A percentile compares a stretch with the other conserved stretches of the same genome.
Conservation (phyloP, 2,113 vertebrate species). For the Sturnira hondurensis region DNA sequence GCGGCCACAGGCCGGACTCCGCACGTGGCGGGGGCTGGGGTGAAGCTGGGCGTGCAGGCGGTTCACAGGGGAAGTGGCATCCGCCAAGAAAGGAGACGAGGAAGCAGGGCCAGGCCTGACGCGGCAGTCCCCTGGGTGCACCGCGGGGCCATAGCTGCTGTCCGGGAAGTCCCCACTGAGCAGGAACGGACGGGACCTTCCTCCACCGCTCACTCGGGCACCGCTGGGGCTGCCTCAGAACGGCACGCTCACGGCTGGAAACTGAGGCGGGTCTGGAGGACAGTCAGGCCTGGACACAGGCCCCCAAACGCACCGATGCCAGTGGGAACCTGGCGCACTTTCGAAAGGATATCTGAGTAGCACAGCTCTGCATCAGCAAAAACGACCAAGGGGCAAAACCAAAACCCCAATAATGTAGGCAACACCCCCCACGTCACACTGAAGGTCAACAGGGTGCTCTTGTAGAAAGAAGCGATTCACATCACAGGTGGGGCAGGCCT, state of each 20-base stretch:
- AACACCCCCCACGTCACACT: not conserved
- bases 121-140: not conserved
- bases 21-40: not conserved
- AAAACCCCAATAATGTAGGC: not conserved
- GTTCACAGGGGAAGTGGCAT: not conserved
- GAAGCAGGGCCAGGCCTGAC: not conserved
- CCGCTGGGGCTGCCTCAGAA: not conserved
- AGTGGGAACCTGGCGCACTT: not conserved
- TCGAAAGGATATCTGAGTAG: not conserved
- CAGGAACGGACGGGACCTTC: not conserved
- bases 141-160: too few species aligned
- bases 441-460: not conserved
- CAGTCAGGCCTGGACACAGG: not conserved
- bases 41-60: not conserved
- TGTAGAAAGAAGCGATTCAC: not conserved
- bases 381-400: not conserved
- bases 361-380: not conserved
- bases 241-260: too few species aligned
- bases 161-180: rapidly evolving
- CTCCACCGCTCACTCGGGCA: too few species aligned
- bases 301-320: too few species aligned
- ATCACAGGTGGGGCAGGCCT: too few species aligned
- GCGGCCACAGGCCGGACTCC: rapidly evolving
- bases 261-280: not conserved
- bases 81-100: not conserved